phyloP scores from a whole-genome alignment of 2,113 vertebrate genomes.

The Gasterosteus nipponicus region DNA sequence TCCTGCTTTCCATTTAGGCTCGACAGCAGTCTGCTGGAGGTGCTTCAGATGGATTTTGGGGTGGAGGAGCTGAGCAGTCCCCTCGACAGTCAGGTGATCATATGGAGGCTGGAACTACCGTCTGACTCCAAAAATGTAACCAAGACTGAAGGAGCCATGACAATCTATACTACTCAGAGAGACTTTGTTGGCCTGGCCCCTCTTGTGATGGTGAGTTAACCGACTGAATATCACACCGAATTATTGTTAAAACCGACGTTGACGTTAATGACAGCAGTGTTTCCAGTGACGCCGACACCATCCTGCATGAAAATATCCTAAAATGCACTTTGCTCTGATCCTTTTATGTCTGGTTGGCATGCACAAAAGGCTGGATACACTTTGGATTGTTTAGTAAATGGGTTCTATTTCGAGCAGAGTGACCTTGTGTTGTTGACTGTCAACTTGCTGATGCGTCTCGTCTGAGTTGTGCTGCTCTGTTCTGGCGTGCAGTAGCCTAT shows the following conservation, averaged over 20 bases:
- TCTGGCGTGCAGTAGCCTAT: conserved; percentile 47
- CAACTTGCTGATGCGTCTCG: conserved; percentile 59
- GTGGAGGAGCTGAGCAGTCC: conserved; percentile 84
- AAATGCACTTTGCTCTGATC: conserved; percentile 67
- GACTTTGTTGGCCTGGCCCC: conserved; percentile 88
- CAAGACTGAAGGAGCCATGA: conserved; percentile 85
- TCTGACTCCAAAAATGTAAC: conserved; percentile 73
- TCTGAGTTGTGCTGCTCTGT: conserved; percentile 56
- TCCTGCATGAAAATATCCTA: conserved; percentile 63
- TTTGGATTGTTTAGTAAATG: conserved; percentile 65
- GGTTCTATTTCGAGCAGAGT: conserved; percentile 71
- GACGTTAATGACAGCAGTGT: conserved; percentile 29
- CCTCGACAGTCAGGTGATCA: conserved; percentile 87
- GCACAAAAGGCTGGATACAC: conserved; percentile 46
- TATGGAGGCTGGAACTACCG: conserved; percentile 91
- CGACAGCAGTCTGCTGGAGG: conserved; percentile 81
- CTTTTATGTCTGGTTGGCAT: conserved; percentile 62
- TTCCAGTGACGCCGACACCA: conserved; percentile 36
- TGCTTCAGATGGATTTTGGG: conserved; percentile 93
- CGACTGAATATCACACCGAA: conserved; percentile 32
- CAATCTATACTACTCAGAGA: conserved; percentile 89
- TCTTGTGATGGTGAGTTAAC: conserved; percentile 89
- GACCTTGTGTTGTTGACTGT: conserved; percentile 72
- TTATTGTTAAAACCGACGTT: conserved; percentile 21
- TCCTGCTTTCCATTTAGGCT: conserved; percentile 56